Base-by-base conservation (phyloP, 1,140 invertebrate species). In the Xylocopa sonorina region DNA sequence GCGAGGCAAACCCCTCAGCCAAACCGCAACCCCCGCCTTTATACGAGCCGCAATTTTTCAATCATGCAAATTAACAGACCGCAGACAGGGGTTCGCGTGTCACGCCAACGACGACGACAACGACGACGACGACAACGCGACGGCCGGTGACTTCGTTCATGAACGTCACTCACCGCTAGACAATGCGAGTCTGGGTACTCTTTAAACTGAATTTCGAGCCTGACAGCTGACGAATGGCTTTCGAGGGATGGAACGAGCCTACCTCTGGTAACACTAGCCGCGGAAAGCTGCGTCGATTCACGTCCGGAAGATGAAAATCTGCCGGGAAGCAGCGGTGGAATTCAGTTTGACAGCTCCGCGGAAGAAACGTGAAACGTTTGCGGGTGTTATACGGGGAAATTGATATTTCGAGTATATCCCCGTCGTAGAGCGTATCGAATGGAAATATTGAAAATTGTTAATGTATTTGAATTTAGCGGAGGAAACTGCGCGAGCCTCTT, bases 51-150 rank as follows among this genome's bases (percentile, higher is more conserved):
- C 57, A 43, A 55, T 77, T 77, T 77, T 77, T 77, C 74, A 69
- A 69, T 77, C 74, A 69, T 77, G 74, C 21, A 77, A 77, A 77
- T 77, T 77, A 77, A 58, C 51, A 43, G 41, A 58, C 41, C 24
- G 64, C 16, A 29, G 64, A 58, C 63, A 53, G 24, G 63, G 51
- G 58, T 68, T 16, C 51, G 63, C 63, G 63, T 41, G 74, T 48
- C 64, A 48, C 53, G n/a, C 58, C 21, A n/a, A 68, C 32, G 16
- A 66, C 24, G 71, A 50, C 29, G 57, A 3, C 66, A 34, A 51
- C 48, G 32, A 51, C 29, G 16, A 64, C n/a, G 69, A 50, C 29
- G 57, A 3, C 66, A 34, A 51, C 48, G 32, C 43, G 57, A 14
- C 57, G 43, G 16, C 38, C 43, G 55, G 72, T 53, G 62, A 75